Evolutionary conservation across 2,113 vertebrate genomes (phyloP).

Genomic region (Cervus canadensis): DNA sequence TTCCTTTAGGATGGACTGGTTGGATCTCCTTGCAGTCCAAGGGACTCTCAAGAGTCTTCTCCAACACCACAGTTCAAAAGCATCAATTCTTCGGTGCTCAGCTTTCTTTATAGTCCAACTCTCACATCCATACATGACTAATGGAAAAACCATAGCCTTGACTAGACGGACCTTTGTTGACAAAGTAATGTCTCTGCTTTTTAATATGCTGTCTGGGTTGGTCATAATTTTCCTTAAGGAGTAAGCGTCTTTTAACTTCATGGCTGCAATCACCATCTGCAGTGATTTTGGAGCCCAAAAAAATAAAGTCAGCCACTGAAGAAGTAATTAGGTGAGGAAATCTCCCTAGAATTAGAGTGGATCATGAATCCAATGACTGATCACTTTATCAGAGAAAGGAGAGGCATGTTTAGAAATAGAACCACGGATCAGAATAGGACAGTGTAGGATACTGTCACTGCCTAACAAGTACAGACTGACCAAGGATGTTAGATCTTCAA

Average conservation of each 20-base stretch:
- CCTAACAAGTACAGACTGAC: background rate
- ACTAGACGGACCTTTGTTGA: fast-evolving
- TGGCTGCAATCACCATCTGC: background rate
- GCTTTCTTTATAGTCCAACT: background rate
- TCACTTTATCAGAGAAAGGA: background rate
- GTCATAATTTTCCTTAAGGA: background rate
- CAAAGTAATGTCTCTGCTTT: background rate
- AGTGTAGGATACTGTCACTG: background rate
- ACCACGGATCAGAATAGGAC: background rate
- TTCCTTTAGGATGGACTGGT: background rate
- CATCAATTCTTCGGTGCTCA: background rate
- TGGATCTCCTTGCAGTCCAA: background rate
- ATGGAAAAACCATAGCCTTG: background rate
- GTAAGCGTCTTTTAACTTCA: background rate
- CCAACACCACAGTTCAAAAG: background rate
- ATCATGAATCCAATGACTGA: background rate
- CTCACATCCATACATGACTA: background rate
- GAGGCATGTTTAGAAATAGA: background rate
- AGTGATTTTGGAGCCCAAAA: fast-evolving
- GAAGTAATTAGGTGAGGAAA: background rate
- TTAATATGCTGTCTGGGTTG: background rate
- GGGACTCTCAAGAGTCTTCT: background rate
- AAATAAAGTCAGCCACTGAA: background rate
- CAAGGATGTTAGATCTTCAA: background rate
- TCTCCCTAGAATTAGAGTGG: background rate